Percentiles rank a stretch among this genome's conserved stretches.
Evolutionary conservation across 2,797 vertebrate genomes (phyloP).

Genomic region (Enteromius radiatus): DNA sequence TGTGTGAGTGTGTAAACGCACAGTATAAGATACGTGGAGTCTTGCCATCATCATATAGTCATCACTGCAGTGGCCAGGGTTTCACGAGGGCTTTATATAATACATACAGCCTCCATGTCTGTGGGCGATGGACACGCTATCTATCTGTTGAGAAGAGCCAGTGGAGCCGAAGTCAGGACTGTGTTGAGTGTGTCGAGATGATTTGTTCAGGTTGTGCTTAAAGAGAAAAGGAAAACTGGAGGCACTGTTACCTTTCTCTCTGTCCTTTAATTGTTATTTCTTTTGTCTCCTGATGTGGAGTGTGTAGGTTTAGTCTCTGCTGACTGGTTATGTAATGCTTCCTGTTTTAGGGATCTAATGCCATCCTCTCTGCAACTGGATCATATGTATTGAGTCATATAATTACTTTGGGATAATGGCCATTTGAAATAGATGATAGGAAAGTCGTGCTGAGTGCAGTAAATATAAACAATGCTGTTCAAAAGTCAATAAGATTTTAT

Average conservation of each 20-base stretch:
- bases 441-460: background rate
- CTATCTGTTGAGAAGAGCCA: constrained; percentile 26
- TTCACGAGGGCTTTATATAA: constrained; percentile 51
- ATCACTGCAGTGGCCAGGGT: constrained; percentile 2
- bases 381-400: constrained; percentile 20
- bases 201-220: constrained; percentile 42
- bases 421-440: background rate
- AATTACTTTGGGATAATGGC: constrained; percentile 13
- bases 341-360: constrained; percentile 30
- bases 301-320: constrained; percentile 5
- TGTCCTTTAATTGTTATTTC: background rate
- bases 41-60: constrained; percentile 16
- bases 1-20: background rate
- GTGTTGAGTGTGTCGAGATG: constrained; percentile 30
- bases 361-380: background rate
- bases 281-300: background rate
- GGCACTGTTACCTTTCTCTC: constrained; percentile 16
- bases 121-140: constrained; percentile 49
- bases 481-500: background rate
- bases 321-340: constrained; percentile 39
- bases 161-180: constrained; percentile 25
- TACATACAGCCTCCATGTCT: constrained; percentile 40
- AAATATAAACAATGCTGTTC: background rate
- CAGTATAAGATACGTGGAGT: constrained; percentile 14
- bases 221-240: constrained; percentile 9